Conservation (phyloP, 2,888 invertebrate genomes). For the Sminthurides aquaticus region DNA sequence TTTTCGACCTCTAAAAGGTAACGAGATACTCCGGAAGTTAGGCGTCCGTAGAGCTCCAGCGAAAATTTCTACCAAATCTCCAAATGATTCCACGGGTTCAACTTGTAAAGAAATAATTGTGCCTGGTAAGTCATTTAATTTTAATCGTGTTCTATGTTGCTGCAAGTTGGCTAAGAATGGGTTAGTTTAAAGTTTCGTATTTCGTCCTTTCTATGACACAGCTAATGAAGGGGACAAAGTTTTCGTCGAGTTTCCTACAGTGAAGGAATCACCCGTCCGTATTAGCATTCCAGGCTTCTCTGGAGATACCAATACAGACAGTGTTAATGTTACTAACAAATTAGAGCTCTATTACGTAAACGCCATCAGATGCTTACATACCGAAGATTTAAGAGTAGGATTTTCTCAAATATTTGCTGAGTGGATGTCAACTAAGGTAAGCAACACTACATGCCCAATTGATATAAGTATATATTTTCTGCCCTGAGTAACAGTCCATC, state of each 20-base stretch:
- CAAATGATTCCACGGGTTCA: not conserved
- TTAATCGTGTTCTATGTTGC: no score
- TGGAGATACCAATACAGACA: not conserved
- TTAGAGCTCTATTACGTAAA: not conserved
- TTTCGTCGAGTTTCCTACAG: not conserved
- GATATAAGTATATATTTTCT: no score
- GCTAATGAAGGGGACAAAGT: not conserved
- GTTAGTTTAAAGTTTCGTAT: no score
- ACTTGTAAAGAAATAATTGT: not conserved
- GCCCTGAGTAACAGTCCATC: no score
- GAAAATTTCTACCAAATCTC: not conserved
- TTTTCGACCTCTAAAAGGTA: slow-evolving; percentile 1
- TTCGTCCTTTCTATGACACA: not conserved
- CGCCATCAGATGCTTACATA: not conserved
- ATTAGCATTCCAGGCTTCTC: not conserved
- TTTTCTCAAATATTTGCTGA: not conserved
- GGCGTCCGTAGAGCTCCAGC: not conserved
- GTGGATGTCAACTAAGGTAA: not conserved
- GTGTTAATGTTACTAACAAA: not conserved
- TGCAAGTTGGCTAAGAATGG: no score
- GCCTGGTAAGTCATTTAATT: not conserved
- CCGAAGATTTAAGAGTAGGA: not conserved
- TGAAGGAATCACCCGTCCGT: not conserved
- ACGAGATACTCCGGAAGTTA: not conserved
- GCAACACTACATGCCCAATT: not conserved